Evolutionary conservation across 2,888 invertebrate species (phyloP).

Genomic region (Agonopterix alstromeriana): DNA sequence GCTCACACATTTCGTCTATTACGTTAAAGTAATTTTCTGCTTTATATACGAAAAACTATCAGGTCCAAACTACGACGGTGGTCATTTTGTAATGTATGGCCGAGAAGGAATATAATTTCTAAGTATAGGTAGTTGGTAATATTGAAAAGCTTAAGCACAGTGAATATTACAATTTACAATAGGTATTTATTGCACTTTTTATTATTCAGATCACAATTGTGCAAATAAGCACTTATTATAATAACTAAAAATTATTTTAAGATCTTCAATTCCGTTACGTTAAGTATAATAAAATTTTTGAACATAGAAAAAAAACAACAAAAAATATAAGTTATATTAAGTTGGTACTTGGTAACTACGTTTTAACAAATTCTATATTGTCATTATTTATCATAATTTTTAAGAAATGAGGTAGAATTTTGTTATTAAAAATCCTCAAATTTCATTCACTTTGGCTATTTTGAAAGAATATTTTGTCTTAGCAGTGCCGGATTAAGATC

Average conservation of each 20-base stretch:
- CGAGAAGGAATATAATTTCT: slow-evolving; percentile 11
- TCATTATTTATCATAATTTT: slow-evolving; percentile 19
- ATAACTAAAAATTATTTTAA: slow-evolving; percentile 22
- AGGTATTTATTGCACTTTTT: slow-evolving; percentile 41
- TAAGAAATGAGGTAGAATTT: slow-evolving; percentile 39
- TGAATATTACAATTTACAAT: slow-evolving; percentile 10
- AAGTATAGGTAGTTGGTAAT: slow-evolving; percentile 3
- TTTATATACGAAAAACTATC: slow-evolving; percentile 1
- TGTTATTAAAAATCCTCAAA: slow-evolving; percentile 17
- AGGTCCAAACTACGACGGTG: slow-evolving; percentile 4
- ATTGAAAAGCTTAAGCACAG: slow-evolving; percentile 4
- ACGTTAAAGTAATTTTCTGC: too few relatives aligned
- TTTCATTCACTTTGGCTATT: slow-evolving; percentile 15
- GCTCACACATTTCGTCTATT: too few relatives aligned
- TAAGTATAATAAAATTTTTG: slow-evolving; percentile 16
- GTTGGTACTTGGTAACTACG: slow-evolving; percentile 35
- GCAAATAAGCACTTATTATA: slow-evolving; percentile 37
- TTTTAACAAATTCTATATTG: slow-evolving; percentile 14
- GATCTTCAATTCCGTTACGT: slow-evolving; percentile 4
- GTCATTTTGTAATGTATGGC: slow-evolving; percentile 23
- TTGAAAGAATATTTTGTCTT: slow-evolving; percentile 15
- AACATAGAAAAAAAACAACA: slow-evolving; percentile 2
- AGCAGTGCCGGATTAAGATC: too few relatives aligned
- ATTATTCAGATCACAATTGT: slow-evolving; percentile 42
- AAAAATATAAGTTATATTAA: slow-evolving; percentile 12